phyloP scores from a whole-genome alignment of 2,797 vertebrate genomes.

The Mionectes olivaceus region DNA sequence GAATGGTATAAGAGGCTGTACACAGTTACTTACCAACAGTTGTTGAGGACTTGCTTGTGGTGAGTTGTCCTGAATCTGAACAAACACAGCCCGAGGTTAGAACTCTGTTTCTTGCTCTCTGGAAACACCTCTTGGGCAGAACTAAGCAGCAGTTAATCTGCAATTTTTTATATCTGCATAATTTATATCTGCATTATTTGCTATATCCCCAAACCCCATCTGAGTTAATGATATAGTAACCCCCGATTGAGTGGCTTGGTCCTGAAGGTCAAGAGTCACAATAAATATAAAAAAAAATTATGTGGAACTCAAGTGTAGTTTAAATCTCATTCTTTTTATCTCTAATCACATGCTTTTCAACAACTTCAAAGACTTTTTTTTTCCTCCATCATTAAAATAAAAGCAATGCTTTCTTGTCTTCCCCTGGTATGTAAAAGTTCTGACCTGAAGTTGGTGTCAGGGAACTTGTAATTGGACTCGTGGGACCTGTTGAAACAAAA shows the following conservation, averaged over 20 bases:
- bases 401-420: not conserved
- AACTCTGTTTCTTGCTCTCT: not conserved
- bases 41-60: not conserved
- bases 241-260: not conserved
- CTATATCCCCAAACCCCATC: not conserved
- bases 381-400: not conserved
- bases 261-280: not conserved
- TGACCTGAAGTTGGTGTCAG: not conserved
- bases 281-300: not conserved
- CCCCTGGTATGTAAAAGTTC: not conserved
- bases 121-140: not conserved
- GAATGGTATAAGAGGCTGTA: not conserved
- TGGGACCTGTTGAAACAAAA: not conserved
- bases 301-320: not conserved
- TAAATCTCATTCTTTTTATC: not conserved
- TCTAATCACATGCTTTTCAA: not conserved
- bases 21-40: not conserved
- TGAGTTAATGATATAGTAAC: not conserved
- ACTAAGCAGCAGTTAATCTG: not conserved
- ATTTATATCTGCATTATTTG: not conserved
- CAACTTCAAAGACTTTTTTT: not conserved
- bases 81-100: not conserved
- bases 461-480: not conserved
- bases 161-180: not conserved
- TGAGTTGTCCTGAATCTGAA: not conserved